Evolutionary conservation across 2,113 vertebrate genomes (phyloP).

Genomic region (Bucco capensis): DNA sequence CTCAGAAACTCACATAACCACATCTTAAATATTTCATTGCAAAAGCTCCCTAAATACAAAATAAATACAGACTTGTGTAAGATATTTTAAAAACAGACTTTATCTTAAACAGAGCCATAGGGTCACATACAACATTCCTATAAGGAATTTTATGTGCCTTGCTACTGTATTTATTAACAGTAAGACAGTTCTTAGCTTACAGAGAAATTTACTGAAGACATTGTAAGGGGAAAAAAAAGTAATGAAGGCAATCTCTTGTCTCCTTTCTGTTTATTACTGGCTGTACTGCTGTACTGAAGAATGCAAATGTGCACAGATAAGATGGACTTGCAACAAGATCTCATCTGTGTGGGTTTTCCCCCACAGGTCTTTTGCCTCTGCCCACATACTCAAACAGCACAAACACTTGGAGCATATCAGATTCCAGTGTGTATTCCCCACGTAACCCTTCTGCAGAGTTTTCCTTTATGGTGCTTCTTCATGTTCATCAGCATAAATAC

Average conservation of each 20-base stretch:
- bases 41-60: background rate
- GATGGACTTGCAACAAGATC: background rate
- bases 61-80: background rate
- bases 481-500: background rate
- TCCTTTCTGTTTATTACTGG: background rate
- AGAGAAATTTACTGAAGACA: background rate
- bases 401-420: background rate
- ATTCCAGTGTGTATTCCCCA: background rate
- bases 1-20: background rate
- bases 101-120: background rate
- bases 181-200: background rate
- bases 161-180: background rate
- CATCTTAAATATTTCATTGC: background rate
- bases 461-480: background rate
- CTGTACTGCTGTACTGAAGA: background rate
- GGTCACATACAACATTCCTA: background rate
- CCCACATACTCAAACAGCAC: background rate
- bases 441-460: background rate
- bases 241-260: background rate
- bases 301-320: constrained; percentile 3
- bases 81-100: background rate
- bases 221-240: background rate
- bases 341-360: background rate
- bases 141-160: background rate
- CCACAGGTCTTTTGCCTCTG: constrained; percentile 18